Evolutionary conservation across 2,888 invertebrate genomes (phyloP).

Genomic region (Tiliacea aurago): DNA sequence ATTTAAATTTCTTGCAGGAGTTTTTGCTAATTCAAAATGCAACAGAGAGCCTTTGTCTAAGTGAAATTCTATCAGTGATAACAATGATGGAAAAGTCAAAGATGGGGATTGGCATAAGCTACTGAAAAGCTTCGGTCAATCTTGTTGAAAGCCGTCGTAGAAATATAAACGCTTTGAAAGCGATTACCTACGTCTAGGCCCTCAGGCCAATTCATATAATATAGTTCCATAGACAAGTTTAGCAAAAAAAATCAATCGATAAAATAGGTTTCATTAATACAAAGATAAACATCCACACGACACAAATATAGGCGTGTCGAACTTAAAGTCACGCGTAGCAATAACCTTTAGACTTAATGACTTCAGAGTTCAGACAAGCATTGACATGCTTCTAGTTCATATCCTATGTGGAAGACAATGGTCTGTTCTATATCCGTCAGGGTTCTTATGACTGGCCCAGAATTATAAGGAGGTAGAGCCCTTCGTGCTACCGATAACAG

Average conservation of each 20-base stretch:
- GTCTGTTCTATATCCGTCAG: slow-evolving; percentile 39
- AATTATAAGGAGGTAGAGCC: slow-evolving; percentile 38
- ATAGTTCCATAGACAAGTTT: not conserved
- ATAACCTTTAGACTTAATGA: slow-evolving; percentile 52
- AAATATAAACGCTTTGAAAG: not conserved
- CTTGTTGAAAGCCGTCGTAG: not conserved
- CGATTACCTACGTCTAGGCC: no score
- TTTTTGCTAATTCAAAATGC: not conserved
- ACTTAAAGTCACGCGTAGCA: slow-evolving; percentile 46
- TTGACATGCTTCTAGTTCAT: slow-evolving; percentile 39
- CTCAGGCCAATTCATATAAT: not conserved
- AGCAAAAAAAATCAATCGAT: slow-evolving; percentile 19
- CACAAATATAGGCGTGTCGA: slow-evolving; percentile 23
- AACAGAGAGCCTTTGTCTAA: no score
- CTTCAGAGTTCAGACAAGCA: slow-evolving; percentile 44
- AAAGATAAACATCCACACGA: slow-evolving; percentile 36
- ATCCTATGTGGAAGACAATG: slow-evolving; percentile 38
- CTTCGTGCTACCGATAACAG: not conserved
- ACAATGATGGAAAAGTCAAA: not conserved
- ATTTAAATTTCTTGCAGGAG: not conserved
- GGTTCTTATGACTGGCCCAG: slow-evolving; percentile 17
- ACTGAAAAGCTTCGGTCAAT: no score
- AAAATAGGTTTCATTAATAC: slow-evolving; percentile 16
- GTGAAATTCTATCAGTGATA: no score
- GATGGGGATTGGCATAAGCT: no score